These are phyloP conservation scores for Andrena trimmerana DNA, from an alignment of 2,888 invertebrate genomes.

Conservation along the genomic window DNA sequence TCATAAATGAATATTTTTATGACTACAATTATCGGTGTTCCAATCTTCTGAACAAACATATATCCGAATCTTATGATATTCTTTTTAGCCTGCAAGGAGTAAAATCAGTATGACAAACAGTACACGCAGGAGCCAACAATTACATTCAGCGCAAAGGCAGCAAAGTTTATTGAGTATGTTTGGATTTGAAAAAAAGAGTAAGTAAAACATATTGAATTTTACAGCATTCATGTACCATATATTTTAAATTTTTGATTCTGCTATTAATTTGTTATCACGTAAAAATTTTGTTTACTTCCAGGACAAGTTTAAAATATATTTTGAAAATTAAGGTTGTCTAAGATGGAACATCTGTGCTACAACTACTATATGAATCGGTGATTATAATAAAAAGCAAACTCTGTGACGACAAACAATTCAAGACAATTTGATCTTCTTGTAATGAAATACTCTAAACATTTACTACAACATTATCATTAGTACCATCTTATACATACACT, in stretches of 20 bases:
- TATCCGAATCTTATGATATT: constrained; percentile 4
- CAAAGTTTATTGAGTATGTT: constrained; percentile 89
- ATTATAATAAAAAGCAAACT: neutral
- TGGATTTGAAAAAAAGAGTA: constrained; percentile 87
- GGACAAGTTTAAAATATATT: constrained; percentile 20
- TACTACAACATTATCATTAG: neutral
- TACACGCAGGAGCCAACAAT: constrained; percentile 80
- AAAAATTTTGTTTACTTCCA: constrained; percentile 22
- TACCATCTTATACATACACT: constrained; percentile 2
- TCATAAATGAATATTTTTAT: no score
- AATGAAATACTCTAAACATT: neutral
- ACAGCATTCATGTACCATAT: neutral
- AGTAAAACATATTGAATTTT: constrained; percentile 22
- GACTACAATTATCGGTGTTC: neutral
- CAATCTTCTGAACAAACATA: neutral
- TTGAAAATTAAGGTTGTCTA: neutral
- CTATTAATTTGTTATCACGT: neutral
- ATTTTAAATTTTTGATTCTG: neutral
- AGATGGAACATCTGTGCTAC: neutral
- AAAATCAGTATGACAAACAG: constrained; percentile 76
- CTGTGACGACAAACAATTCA: neutral
- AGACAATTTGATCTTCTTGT: neutral
- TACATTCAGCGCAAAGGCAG: constrained; percentile 84
- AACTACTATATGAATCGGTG: neutral
- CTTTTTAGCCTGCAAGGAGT: constrained; percentile 47